Evolutionary conservation across 2,113 vertebrate genomes (phyloP).

Genomic region (Craseonycteris thonglongyai): DNA sequence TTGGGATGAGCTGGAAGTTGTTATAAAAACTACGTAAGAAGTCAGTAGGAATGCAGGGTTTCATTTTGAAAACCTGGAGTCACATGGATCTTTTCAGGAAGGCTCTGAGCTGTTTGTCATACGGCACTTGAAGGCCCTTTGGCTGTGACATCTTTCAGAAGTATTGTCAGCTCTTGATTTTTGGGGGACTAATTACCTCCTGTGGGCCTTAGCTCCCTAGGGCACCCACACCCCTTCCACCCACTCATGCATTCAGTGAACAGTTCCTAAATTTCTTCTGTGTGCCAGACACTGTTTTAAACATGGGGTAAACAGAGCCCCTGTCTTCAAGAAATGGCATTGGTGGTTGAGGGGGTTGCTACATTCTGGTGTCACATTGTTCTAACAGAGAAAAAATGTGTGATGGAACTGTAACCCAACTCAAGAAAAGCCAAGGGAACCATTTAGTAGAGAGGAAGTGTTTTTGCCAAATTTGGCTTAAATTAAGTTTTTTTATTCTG

Average conservation of each 20-base stretch:
- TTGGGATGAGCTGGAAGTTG: background rate
- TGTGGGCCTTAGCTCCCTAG: background rate
- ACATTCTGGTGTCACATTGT: background rate
- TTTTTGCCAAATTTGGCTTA: background rate
- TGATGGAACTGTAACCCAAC: background rate
- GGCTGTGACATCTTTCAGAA: background rate
- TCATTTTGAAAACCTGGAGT: background rate
- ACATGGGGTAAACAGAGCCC: background rate
- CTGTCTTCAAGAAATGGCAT: background rate
- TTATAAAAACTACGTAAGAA: background rate
- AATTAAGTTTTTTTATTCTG: background rate
- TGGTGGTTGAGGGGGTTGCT: background rate
- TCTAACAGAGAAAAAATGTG: background rate
- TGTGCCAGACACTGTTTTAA: background rate
- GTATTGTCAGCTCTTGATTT: background rate
- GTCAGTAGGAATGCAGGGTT: background rate
- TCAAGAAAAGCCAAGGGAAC: background rate
- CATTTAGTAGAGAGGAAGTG: background rate
- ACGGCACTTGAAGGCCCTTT: background rate
- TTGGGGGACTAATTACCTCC: background rate
- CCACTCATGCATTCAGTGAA: background rate
- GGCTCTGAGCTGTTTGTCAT: background rate
- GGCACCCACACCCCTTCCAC: background rate
- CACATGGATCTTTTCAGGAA: background rate
- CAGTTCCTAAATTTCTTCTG: background rate